phyloP scores from a whole-genome alignment of 2,888 invertebrate genomes.

The Metacarcinus magister region DNA sequence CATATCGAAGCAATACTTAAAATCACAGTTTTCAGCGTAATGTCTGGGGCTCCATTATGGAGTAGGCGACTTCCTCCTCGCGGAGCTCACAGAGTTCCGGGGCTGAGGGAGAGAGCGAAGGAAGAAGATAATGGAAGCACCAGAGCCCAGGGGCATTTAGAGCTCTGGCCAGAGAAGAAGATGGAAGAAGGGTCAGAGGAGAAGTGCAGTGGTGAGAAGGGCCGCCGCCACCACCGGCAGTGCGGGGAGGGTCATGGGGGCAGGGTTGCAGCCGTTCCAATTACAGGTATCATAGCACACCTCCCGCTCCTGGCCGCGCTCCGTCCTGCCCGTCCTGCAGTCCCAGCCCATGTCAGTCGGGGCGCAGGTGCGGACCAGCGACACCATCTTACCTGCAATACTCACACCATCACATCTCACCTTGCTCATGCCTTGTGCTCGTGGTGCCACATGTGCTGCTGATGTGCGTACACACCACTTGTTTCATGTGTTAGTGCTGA shows the following conservation, averaged over 20 bases:
- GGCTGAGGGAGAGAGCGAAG: not conserved
- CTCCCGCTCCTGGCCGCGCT: slow-evolving; percentile 46
- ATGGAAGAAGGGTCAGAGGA: slow-evolving; percentile 16
- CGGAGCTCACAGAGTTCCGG: not conserved
- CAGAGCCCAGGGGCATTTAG: not conserved
- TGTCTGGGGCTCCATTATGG: not conserved
- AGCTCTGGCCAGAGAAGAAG: not conserved
- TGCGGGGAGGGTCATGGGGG: not conserved
- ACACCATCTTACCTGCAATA: slow-evolving; percentile 30
- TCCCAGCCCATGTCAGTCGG: slow-evolving; percentile 77
- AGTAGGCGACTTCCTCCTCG: not conserved
- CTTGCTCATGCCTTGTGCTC: not conserved
- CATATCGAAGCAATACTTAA: not conserved
- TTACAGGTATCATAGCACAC: slow-evolving; percentile 75
- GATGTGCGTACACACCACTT: not conserved
- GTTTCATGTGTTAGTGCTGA: too few species aligned
- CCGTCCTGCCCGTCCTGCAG: slow-evolving; percentile 69
- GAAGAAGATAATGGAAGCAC: not conserved
- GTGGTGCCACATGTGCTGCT: not conserved
- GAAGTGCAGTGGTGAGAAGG: not conserved
- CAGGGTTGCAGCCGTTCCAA: slow-evolving; percentile 74
- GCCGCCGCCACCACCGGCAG: slow-evolving; percentile 3
- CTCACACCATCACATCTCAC: not conserved
- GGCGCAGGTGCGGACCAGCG: slow-evolving; percentile 71
- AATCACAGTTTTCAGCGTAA: not conserved